These are phyloP conservation scores for Argentina silus DNA, from an alignment of 2,797 vertebrate genomes.

Conservation along the genomic window DNA sequence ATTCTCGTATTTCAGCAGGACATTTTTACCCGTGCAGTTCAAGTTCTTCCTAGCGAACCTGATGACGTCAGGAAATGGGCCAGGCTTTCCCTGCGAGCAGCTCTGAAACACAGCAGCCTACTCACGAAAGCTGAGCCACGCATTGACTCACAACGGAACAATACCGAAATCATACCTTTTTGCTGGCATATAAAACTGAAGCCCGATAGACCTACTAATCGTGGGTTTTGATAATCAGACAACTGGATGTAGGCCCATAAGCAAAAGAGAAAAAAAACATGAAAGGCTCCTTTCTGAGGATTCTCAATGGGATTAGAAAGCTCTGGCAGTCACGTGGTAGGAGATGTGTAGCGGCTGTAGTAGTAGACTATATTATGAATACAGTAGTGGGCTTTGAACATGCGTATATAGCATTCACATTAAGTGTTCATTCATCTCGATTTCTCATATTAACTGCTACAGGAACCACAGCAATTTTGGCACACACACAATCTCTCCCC, in stretches of 20 bases:
- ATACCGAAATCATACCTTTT: conserved; percentile 4
- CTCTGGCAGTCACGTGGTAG: conserved; percentile 70
- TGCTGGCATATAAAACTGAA: conserved; percentile 17
- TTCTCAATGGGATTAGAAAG: conserved; percentile 73
- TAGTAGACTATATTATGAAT: conserved; percentile 39
- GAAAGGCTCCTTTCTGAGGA: conserved; percentile 61
- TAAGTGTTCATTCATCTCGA: conserved; percentile 48
- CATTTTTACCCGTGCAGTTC: conserved; percentile 57
- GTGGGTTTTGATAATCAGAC: conserved; percentile 30
- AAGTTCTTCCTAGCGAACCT: conserved; percentile 70
- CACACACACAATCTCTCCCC: neutral
- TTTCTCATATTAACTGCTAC: conserved; percentile 33
- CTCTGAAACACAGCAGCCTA: conserved; percentile 31
- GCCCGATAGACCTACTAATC: conserved; percentile 34
- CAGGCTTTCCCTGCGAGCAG: conserved; percentile 48
- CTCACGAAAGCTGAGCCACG: conserved; percentile 4
- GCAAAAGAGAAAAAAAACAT: conserved; percentile 43
- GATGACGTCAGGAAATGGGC: conserved; percentile 80
- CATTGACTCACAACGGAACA: neutral
- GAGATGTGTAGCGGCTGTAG: conserved; percentile 62
- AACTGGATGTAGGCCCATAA: conserved; percentile 37
- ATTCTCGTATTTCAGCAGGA: conserved; percentile 51
- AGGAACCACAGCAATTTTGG: conserved; percentile 20
- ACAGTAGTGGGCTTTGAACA: conserved; percentile 38
- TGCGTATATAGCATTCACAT: conserved; percentile 25